Base-by-base conservation (phyloP, 2,113 vertebrate genomes). In the Heterocephalus glaber region DNA sequence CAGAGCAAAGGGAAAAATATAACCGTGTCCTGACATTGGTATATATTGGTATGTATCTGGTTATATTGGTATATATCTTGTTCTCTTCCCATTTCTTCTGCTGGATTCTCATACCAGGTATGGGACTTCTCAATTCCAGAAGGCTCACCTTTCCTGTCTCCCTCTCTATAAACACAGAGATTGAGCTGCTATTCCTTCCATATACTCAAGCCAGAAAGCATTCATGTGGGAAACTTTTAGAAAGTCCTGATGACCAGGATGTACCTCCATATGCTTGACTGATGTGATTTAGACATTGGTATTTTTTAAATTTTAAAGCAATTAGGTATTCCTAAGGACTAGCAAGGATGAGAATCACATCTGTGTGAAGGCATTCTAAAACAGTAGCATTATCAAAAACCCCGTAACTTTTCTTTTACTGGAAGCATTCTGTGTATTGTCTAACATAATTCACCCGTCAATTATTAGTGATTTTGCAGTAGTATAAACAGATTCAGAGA, bases 161-260 rank as follows among this genome's bases (percentile, higher is more conserved):
- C 10, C 24, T 33, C 41, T 7, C n/a, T 41, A 11, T 26, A 38
- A 44, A 61, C 11, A 19, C 3, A 1, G 0, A 19, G 2, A 6
- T 12, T 60, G 49, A 56, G 3, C 24, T 22, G 12, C 41, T 84
- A 7, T 44, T 22, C 3, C 14, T 47, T 58, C 13, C 2, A 28
- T 9, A 9, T 0, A 2, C 28, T 47, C 35, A 47, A 24, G 56
- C 14, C 8, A 26, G 26, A 44, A 30, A 52, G 22, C 22, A 76
- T 0, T 0, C 12, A 44, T 12, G 26, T 68, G 52, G 13, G n/a
- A 20, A 65, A 6, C 10, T 26, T 93, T 52, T 20, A 11, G 24
- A 89, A 24, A 1, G 19, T 52, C 6, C 47, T 56, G 26, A 44
- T 54, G 52, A 26, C 14, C 54, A 81, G 26, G 44, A 9, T 33